Evolutionary conservation across 2,113 vertebrate genomes (phyloP).

Genomic region (Thryonomys swinderianus): DNA sequence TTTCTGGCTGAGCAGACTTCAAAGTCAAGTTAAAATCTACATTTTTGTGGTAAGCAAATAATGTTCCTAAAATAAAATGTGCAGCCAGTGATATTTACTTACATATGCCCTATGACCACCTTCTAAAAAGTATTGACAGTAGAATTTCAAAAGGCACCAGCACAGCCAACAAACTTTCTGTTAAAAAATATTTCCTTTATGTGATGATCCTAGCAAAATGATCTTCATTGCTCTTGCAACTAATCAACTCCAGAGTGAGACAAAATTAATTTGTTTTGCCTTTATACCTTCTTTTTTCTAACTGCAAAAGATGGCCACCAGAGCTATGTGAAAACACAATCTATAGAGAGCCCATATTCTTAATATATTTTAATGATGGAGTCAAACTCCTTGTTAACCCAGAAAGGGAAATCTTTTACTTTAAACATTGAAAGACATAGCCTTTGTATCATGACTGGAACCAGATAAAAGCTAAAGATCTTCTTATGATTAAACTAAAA

Average conservation of each 20-base stretch:
- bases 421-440: constrained; percentile 25
- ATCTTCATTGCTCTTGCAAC: constrained; percentile 10
- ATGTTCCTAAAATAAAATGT: constrained; percentile 63
- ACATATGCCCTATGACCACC: constrained; percentile 55
- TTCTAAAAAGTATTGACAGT: constrained; percentile 54
- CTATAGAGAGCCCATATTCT: not conserved
- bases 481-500: constrained; percentile 45
- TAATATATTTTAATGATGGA: not conserved
- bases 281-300: constrained; percentile 27
- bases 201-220: not conserved
- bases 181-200: constrained; percentile 26
- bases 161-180: not conserved
- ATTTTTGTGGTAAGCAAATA: constrained; percentile 67
- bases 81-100: constrained; percentile 69
- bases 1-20: constrained; percentile 61
- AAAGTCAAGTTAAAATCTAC: constrained; percentile 64
- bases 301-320: not conserved
- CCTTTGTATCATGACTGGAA: constrained; percentile 1
- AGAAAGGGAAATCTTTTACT: constrained; percentile 30
- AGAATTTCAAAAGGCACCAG: constrained; percentile 57
- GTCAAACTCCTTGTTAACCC: not conserved
- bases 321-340: constrained; percentile 37
- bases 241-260: constrained; percentile 29
- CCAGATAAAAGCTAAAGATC: not conserved
- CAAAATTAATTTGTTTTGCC: constrained; percentile 53